These are phyloP conservation scores for Phoeniculus purpureus DNA, from an alignment of 2,797 vertebrate species.

Conservation along the genomic window DNA sequence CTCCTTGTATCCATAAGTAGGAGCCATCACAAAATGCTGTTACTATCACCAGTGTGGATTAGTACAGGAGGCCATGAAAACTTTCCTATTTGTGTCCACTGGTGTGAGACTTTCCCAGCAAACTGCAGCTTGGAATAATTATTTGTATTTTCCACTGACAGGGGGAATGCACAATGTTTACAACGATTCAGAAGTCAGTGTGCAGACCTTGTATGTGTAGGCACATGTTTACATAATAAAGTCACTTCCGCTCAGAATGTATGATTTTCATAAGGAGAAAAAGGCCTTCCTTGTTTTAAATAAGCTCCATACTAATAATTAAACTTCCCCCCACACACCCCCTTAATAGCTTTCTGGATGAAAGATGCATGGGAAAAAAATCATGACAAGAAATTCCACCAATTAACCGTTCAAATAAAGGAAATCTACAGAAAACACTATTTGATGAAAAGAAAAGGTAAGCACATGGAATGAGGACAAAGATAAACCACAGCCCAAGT, in stretches of 20 bases:
- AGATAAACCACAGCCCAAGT: neutral
- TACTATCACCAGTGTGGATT: neutral
- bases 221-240: neutral
- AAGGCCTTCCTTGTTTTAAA: neutral
- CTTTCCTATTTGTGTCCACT: neutral
- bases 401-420: slow-evolving; percentile 11
- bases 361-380: neutral
- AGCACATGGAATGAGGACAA: neutral
- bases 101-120: neutral
- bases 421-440: neutral
- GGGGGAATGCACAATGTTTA: neutral
- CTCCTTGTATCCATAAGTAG: neutral
- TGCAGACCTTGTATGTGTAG: neutral
- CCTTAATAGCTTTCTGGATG: neutral
- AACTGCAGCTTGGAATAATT: neutral
- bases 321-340: neutral
- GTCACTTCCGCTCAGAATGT: neutral
- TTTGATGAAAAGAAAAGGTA: neutral
- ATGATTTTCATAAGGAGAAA: neutral
- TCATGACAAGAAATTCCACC: neutral
- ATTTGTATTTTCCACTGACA: neutral
- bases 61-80: neutral
- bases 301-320: neutral
- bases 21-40: neutral
- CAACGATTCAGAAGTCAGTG: neutral